Evolutionary conservation across 2,113 vertebrate species (phyloP).

Genomic region (Mormoops blainvillei): DNA sequence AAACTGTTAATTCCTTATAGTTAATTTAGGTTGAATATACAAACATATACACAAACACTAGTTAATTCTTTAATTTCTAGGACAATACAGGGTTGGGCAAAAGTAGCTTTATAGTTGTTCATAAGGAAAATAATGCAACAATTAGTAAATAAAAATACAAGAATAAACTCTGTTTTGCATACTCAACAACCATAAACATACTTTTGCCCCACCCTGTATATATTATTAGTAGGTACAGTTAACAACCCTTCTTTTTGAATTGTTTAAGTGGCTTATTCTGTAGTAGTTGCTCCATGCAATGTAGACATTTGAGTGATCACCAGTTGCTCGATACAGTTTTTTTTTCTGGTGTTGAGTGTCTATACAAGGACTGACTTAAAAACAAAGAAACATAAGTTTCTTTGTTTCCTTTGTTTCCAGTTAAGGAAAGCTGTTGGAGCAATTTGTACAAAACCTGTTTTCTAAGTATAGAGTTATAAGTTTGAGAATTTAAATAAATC

Average conservation of each 20-base stretch:
- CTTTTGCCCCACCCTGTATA: neutral
- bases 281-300: neutral
- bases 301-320: neutral
- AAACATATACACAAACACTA: neutral
- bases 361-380: neutral
- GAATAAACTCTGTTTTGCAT: neutral
- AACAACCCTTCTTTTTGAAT: neutral
- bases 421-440: neutral
- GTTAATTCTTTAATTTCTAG: neutral
- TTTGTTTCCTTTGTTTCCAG: neutral
- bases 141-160: neutral
- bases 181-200: neutral
- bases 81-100: neutral
- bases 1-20: neutral
- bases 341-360: neutral
- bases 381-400: neutral
- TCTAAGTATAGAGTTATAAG: neutral
- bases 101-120: neutral
- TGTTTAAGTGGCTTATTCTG: neutral
- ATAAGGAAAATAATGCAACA: neutral
- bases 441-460: neutral
- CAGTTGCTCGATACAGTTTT: neutral
- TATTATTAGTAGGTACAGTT: neutral
- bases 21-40: neutral
- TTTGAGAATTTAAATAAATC: slow-evolving; percentile 35